Conservation (phyloP, 2,113 vertebrate genomes). For the Rutilus rutilus region DNA sequence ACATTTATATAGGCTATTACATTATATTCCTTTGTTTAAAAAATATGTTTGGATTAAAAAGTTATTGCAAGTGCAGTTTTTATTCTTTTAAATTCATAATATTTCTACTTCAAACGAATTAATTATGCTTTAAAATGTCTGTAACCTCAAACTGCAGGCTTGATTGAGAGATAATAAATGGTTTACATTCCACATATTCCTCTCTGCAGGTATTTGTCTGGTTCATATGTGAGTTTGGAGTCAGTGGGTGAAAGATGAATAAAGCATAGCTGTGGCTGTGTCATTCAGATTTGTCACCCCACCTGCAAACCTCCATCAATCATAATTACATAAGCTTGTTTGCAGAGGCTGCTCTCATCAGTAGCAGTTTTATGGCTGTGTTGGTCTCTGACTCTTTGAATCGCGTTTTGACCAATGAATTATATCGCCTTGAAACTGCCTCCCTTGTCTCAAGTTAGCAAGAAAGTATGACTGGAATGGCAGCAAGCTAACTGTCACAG, state of each 20-base stretch:
- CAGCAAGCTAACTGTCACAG: conserved; percentile 53
- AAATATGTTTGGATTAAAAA: not conserved
- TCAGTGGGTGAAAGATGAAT: not conserved
- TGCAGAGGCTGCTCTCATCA: not conserved
- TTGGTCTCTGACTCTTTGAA: not conserved
- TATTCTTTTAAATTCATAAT: not conserved
- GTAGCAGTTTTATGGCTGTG: not conserved
- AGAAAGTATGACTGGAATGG: conserved; percentile 47
- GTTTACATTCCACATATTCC: not conserved
- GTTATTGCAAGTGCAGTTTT: not conserved
- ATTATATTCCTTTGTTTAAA: not conserved
- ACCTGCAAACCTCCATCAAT: not conserved
- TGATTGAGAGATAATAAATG: not conserved
- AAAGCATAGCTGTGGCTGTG: not conserved
- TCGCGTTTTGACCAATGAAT: not conserved
- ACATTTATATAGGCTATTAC: not conserved
- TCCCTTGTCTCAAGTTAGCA: conserved; percentile 28
- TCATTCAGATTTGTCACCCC: not conserved
- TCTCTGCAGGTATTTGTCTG: not conserved
- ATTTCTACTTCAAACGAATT: not conserved
- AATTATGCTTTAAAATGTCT: not conserved
- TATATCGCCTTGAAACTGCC: conserved; percentile 19
- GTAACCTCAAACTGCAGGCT: not conserved
- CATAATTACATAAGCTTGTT: not conserved
- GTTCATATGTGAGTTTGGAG: not conserved